Evolutionary conservation across 2,888 invertebrate genomes (phyloP).

Genomic region (Amphipyra berbera): DNA sequence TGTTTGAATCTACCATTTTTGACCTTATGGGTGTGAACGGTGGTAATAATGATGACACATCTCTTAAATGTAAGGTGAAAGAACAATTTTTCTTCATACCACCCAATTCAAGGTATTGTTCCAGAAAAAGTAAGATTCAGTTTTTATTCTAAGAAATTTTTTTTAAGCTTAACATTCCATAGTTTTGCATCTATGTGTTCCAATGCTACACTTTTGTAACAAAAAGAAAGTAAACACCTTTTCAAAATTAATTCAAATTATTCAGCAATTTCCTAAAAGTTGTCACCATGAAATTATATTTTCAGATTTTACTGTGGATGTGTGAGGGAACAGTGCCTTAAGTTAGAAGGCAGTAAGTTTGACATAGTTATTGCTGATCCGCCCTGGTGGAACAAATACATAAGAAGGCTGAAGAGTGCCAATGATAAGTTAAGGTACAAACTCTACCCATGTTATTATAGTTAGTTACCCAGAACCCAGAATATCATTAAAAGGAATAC

Average conservation of each 20-base stretch:
- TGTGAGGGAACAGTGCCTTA: constrained; percentile 86
- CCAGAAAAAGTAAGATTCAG: constrained; percentile 28
- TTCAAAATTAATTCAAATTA: too few species aligned
- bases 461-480: too few species aligned
- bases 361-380: constrained; percentile 97
- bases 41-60: constrained; percentile 87
- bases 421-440: constrained; percentile 90
- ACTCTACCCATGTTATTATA: neutral
- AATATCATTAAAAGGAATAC: too few species aligned
- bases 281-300: too few species aligned
- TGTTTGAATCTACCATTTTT: constrained; percentile 76
- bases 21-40: constrained; percentile 80
- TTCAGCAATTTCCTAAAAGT: too few species aligned
- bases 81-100: constrained; percentile 91
- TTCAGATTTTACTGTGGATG: constrained; percentile 91
- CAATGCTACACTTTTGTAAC: too few species aligned
- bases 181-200: too few species aligned
- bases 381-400: constrained; percentile 99
- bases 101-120: constrained; percentile 88
- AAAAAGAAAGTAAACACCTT: too few species aligned
- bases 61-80: constrained; percentile 86
- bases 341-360: constrained; percentile 88
- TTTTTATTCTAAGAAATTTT: neutral
- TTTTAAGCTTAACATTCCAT: too few species aligned
- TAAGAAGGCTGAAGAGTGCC: constrained; percentile 93